These are phyloP conservation scores for Euclidia mi DNA, from an alignment of 2,888 invertebrate species.

Conservation along the genomic window DNA sequence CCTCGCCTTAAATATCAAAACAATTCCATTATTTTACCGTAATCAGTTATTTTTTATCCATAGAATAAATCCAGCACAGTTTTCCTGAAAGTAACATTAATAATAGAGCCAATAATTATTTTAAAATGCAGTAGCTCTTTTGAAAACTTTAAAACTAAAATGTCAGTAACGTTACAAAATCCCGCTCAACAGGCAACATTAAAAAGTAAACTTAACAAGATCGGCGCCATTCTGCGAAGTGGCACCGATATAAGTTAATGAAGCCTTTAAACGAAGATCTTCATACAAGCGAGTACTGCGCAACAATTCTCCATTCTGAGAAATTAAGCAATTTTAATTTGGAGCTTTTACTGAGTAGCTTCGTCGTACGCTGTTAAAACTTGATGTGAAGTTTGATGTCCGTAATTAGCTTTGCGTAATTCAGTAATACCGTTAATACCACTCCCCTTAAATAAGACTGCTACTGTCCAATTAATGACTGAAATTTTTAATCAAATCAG, in stretches of 20 bases:
- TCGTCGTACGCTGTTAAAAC: slow-evolving; percentile 65
- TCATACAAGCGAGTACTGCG: slow-evolving; percentile 38
- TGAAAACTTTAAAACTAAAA: slow-evolving; percentile 11
- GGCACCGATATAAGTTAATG: slow-evolving; percentile 56
- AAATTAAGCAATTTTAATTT: slow-evolving; percentile 73
- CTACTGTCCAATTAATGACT: slow-evolving; percentile 69
- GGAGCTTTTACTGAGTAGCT: slow-evolving; percentile 38
- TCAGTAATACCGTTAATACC: slow-evolving; percentile 75
- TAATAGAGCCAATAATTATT: neutral
- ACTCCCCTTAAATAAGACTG: slow-evolving; percentile 67
- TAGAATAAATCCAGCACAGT: too few relatives aligned
- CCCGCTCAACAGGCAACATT: slow-evolving; percentile 31
- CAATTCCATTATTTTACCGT: too few relatives aligned
- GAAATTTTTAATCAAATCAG: slow-evolving; percentile 70
- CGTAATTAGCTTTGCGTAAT: slow-evolving; percentile 80
- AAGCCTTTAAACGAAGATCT: slow-evolving; percentile 48
- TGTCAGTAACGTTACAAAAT: slow-evolving; percentile 24
- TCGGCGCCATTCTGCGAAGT: slow-evolving; percentile 43
- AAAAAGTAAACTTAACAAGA: slow-evolving; percentile 43
- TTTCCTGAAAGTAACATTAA: too few relatives aligned
- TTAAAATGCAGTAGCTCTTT: neutral
- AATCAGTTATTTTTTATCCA: too few relatives aligned
- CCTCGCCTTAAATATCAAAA: too few relatives aligned
- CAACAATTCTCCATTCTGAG: slow-evolving; percentile 44
- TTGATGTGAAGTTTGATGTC: slow-evolving; percentile 76